phyloP scores from a whole-genome alignment of 35 echinoderm and acorn worm species.

The Hemicentrotus pulcherrimus region DNA sequence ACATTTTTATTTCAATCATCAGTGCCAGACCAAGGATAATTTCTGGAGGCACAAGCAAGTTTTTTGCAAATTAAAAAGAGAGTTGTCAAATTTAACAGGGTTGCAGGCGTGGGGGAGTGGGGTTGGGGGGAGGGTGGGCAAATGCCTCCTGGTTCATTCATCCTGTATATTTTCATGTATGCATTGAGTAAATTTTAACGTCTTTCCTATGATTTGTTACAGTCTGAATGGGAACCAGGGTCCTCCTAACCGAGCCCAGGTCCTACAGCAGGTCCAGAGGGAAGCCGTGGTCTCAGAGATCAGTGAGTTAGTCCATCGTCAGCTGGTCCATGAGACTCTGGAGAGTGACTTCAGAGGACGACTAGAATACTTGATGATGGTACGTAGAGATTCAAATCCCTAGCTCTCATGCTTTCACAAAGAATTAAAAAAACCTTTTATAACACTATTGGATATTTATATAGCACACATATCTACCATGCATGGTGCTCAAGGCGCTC shows the following conservation, averaged over 20 bases:
- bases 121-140: no score
- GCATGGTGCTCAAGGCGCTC: no score
- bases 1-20: no score
- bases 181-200: background rate
- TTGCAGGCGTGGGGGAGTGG: no score
- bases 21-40: no score
- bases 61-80: no score
- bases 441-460: no score
- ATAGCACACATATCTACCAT: no score
- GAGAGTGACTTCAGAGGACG: conserved; percentile 67
- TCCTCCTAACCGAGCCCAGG: background rate
- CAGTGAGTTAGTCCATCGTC: conserved; percentile 74
- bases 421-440: background rate
- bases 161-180: no score
- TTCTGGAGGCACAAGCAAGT: no score
- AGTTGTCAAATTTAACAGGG: no score
- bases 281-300: conserved; percentile 69
- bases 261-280: conserved; percentile 49
- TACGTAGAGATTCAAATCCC: background rate
- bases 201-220: background rate
- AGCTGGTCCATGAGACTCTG: conserved; percentile 58
- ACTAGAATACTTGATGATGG: conserved; percentile 60
- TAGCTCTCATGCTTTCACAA: background rate
- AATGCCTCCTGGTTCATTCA: background rate
- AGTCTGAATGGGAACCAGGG: background rate